Base-by-base conservation (phyloP, 2,888 invertebrate genomes). In the Pasiphila rectangulata region DNA sequence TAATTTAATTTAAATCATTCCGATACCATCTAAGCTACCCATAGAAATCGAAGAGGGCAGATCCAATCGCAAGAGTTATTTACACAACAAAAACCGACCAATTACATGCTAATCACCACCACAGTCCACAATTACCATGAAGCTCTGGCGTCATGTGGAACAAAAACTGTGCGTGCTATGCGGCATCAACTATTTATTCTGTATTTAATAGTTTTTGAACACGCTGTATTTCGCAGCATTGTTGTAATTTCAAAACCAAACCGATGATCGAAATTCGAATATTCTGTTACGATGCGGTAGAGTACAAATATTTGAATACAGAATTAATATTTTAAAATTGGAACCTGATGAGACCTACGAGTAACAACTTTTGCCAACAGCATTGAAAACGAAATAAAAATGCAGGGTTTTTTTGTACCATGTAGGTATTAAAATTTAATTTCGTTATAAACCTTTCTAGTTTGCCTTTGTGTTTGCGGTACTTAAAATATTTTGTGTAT, bases 21-120 rank as follows among this genome's bases (percentile, higher is more conserved):
- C 35, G 46, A 27, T 40, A 35, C 24, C 42, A 24, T 46, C 37
- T 20, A 21, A 35, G 52, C 46, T 50, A n/a, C 25, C 49, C 23
- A 48, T 51, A 53, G 51, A 56, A 58, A 54, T 46, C 20, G 67
- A 61, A 71, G 61, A 56, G 49, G 52, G 45, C 42, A 70, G 64
- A 71, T 66, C 59, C 51, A 52, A 50, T 69, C 64, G 59, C 64
- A 56, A 60, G 64, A 68, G 65, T 66, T 69, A 69, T 71, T 67
- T 62, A 64, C 69, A 63, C 62, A 57, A 67, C 64, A 71, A 69
- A 75, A 57, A 53, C 34, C 40, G 46, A 43, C 65, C 76, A 79
- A 80, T 83, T 83, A 81, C 72, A 81, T 82, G 81, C 73, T 84
- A 83, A 83, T 83, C 71, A 74, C 68, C 57, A 59, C 67, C 67